phyloP scores from a whole-genome alignment of 1,140 invertebrate species.

The Nixonia krombeini region DNA sequence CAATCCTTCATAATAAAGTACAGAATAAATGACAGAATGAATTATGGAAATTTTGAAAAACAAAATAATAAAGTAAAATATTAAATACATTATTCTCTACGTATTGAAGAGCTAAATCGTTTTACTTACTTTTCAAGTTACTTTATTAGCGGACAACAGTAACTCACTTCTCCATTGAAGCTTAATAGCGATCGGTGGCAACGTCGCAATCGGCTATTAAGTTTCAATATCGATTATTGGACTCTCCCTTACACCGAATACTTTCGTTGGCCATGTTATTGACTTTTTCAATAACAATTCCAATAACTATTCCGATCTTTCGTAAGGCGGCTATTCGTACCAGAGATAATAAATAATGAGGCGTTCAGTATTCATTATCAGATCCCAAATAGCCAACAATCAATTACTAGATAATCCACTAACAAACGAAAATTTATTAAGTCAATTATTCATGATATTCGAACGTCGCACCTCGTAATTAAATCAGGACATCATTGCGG shows the following conservation, averaged over 20 bases:
- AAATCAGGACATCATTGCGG: too few relatives aligned
- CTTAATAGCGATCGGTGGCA: background rate
- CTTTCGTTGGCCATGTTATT: background rate
- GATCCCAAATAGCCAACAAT: too few relatives aligned
- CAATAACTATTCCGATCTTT: background rate
- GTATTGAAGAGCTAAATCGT: background rate
- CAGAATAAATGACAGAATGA: conserved; percentile 5
- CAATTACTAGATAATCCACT: too few relatives aligned
- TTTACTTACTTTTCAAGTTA: conserved; percentile 4
- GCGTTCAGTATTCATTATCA: too few relatives aligned
- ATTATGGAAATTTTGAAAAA: background rate
- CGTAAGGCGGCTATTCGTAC: background rate
- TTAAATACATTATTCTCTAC: background rate
- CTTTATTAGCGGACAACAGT: background rate
- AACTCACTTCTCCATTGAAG: conserved; percentile 1
- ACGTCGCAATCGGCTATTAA: background rate
- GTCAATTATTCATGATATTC: too few relatives aligned
- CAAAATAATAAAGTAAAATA: background rate
- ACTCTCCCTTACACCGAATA: background rate
- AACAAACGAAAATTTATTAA: too few relatives aligned
- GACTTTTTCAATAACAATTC: background rate
- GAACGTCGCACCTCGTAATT: too few relatives aligned
- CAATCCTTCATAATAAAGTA: conserved; percentile 41
- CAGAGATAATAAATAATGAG: too few relatives aligned
- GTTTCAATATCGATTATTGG: background rate